Base-by-base conservation (phyloP, 2,113 vertebrate genomes). In the Oreochromis aureus region DNA sequence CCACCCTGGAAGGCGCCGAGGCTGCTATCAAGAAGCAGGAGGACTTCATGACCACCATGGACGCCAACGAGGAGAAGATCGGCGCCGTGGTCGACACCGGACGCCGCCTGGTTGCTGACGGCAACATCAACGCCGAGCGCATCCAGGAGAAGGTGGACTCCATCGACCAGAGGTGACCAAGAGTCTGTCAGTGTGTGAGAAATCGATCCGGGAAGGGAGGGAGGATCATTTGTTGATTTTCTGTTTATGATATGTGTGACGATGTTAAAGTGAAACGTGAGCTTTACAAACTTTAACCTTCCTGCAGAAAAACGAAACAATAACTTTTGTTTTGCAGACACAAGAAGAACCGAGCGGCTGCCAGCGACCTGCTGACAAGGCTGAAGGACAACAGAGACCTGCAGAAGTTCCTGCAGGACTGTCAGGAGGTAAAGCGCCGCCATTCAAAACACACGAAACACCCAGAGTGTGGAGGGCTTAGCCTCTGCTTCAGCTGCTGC, bases 1-100 rank as follows among this genome's bases (percentile, higher is more conserved):
- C 97, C 91, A 99, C 97, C 2, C 96, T 99, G 94, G 98, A 99
- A 96, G 98, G 95, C 6, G 99, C 99, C 4, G 98, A 99, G 95
- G 98, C 97, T 34, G 98, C 98, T 85, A 99, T 99, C 92, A 99
- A 98, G 93, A 99, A 98, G 91, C 99, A 99, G 93, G 99, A 99
- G 93, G 99, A 99, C 96, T 99, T 99, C 96, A 99, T 99, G 98
- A 99, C 98, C 93, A 99, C 99, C 1, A 98, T 99, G 99, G 99
- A 99, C 15, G 98, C 98, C 95, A 99, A 98, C 4, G 99, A 99
- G 93, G 99, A 99, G 93, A 99, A 99, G 95, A 99, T 99, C 93
- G 97, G 97, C 3, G 96, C 97, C 1, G 98, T 99, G 71, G 97
- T 99, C 19, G 99, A 99, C 89, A 97, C 98, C 0, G 99, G 99